Base-by-base conservation (phyloP, 2,888 invertebrate species). In the Oscheius sp. region DNA sequence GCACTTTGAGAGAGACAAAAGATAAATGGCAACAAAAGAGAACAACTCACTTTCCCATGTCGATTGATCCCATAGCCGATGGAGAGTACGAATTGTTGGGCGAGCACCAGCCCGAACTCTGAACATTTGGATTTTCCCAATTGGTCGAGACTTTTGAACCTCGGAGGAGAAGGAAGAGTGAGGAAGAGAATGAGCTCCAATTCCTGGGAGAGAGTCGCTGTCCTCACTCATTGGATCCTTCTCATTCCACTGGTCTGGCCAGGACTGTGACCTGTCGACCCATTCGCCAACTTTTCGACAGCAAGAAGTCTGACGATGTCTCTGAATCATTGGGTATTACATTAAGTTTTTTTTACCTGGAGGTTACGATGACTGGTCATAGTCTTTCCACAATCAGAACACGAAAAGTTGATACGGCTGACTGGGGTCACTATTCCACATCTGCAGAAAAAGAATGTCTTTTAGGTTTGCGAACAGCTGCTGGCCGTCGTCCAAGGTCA, bases 291-390 rank as follows among this genome's bases (percentile, higher is more conserved):
- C 68, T n/a, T 68, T 68, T 29, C 37, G 33, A 37, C 53, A 68
- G 21, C 68, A 68, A 3, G 47, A 48, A 9, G 33, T 53, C 37
- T 68, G 68, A 9, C 68, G 68, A 21, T 68, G 68, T n/a, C 68
- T 33, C 68, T 68, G 65, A 48, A 65, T 29, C 55, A 50, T 21
- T 33, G 21, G 21, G n/a, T 11, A 1, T 37, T 37, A 29, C 11
- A 21, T 58, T 58, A 21, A 5, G 9, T 7, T 37, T 35, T 37
- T 33, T 2, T 33, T 37, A 75, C 75, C 70, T 75, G 77, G 2
- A 77, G 53, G 58, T 75, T 77, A 37, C 75, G 33, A 13, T 73
- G 66, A 58, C 73, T 77, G 3, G 75, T 73, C 73, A 77, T 59
- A 33, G 29, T 35, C 51, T 71, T 76, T 42, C 75, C 74, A 53